Base-by-base conservation (phyloP, 1,140 invertebrate species). In the Lethrus apterus region DNA sequence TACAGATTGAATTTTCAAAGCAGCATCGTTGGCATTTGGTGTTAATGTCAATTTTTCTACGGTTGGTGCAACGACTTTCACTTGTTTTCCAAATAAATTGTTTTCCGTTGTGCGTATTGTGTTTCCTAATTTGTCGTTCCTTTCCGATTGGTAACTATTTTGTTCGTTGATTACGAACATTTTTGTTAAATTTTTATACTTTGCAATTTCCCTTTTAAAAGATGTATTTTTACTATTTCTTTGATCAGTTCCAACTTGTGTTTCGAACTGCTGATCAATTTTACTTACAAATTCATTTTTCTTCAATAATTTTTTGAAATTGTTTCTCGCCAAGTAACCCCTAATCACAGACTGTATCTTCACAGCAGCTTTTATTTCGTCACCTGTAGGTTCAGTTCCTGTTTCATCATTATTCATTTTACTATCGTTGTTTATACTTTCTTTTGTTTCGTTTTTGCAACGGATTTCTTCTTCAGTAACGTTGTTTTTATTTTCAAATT, bases 1-100 rank as follows among this genome's bases (percentile, higher is more conserved):
- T 11, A 13, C 23, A 3, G 40, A 42, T 42, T 42, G 40, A 23
- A 42, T 42, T 29, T 42, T 42, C 13, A 24, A 17, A 17, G 24
- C 23, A 9, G 40, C 24, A 14, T 42, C 24, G 8, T 42, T 29
- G 11, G 5, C 24, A 26, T 42, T 42, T 4, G 21, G 21, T 9
- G 15, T 17, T 2, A 26, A 8, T 9, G 40, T 8, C 17, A 42
- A 11, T 4, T 26, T 42, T 17, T 42, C 40, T 42, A 26, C 18
- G 4, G 35, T 21, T 26, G 24, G 24, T 14, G 24, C 24, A 23
- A 14, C 18, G n/a, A 24, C 21, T 15, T 42, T 15, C 4, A 42
- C 23, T 14, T 42, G 11, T 14, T 29, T 24, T 1, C 40, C 40
- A n/a, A 26, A 26, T 5, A 26, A n/a, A n/a, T 26, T 26, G 5